Percentiles rank a stretch among this genome's conserved stretches.
Evolutionary conservation across 2,888 invertebrate genomes (phyloP).

Genomic region (Pardosa pseudoannulata): DNA sequence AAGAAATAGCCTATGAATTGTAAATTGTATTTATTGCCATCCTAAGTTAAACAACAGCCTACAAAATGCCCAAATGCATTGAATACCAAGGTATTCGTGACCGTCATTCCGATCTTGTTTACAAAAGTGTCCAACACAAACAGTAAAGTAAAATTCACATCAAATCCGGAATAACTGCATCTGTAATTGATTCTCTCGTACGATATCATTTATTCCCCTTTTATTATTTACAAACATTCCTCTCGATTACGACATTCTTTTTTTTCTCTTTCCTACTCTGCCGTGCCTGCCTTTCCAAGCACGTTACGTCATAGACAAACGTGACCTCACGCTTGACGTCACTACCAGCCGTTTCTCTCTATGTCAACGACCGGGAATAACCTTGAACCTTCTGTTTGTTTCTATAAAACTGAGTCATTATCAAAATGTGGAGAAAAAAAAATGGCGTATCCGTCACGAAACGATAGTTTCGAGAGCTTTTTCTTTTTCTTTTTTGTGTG

Average conservation of each 20-base stretch:
- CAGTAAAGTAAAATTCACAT: too few relatives aligned
- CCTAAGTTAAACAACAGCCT: too few relatives aligned
- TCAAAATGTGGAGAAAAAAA: conserved; percentile 21
- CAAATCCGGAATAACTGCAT: too few relatives aligned
- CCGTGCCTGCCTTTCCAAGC: conserved; percentile 3
- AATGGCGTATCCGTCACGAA: conserved; percentile 46
- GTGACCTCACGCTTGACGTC: conserved; percentile 48
- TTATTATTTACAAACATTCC: conserved; percentile 14
- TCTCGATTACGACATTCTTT: not conserved
- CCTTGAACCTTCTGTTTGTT: conserved; percentile 61
- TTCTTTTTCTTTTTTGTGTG: conserved; percentile 23
- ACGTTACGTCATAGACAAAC: conserved; percentile 44
- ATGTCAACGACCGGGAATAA: conserved; percentile 66
- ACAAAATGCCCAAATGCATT: too few relatives aligned
- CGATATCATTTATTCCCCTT: not conserved
- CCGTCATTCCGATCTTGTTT: too few relatives aligned
- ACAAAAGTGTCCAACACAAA: too few relatives aligned
- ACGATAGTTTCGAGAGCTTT: conserved; percentile 52
- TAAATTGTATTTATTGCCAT: too few relatives aligned
- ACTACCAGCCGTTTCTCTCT: conserved; percentile 29
- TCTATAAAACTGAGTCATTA: conserved; percentile 30
- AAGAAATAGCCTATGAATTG: too few relatives aligned
- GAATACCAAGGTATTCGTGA: too few relatives aligned
- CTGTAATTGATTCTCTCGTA: not conserved
- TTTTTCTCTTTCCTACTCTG: not conserved